Conservation (phyloP, 2,113 vertebrate species). For the Patagioenas fasciata region DNA sequence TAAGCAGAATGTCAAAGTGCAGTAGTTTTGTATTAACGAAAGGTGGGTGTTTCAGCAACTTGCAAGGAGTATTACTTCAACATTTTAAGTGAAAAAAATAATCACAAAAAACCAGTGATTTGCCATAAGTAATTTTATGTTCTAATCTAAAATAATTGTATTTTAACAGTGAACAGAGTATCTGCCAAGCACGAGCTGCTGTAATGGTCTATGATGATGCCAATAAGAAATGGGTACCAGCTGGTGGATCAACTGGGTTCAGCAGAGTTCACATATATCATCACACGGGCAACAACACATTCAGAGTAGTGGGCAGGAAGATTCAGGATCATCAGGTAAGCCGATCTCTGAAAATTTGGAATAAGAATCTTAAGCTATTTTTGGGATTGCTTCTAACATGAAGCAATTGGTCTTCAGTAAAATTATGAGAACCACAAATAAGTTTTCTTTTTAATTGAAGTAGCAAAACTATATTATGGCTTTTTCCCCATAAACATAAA, state of each 20-base stretch:
- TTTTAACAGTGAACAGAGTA: slow-evolving; percentile 93
- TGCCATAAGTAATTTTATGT: not conserved
- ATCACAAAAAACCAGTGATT: not conserved
- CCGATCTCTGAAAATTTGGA: not conserved
- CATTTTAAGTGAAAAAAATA: not conserved
- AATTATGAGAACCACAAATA: not conserved
- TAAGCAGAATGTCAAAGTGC: not conserved
- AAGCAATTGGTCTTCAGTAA: not conserved
- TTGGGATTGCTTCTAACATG: not conserved
- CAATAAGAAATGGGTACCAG: slow-evolving; percentile 99
- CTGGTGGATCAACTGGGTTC: slow-evolving; percentile 95
- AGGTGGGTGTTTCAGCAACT: not conserved
- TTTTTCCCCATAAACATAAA: not conserved
- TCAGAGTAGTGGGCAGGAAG: slow-evolving; percentile 97
- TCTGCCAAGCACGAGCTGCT: slow-evolving; percentile 98
- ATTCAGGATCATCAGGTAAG: slow-evolving; percentile 99
- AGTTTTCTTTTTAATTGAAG: not conserved
- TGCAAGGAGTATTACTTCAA: not conserved
- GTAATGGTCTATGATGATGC: slow-evolving; percentile 99
- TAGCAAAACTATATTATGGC: not conserved
- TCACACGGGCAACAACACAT: slow-evolving; percentile 98
- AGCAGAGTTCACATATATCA: slow-evolving; percentile 99
- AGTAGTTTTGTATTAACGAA: not conserved
- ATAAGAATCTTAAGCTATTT: not conserved
- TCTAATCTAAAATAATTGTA: slow-evolving; percentile 7